Base-by-base conservation (phyloP, 2,113 vertebrate species). In the Bubo bubo region DNA sequence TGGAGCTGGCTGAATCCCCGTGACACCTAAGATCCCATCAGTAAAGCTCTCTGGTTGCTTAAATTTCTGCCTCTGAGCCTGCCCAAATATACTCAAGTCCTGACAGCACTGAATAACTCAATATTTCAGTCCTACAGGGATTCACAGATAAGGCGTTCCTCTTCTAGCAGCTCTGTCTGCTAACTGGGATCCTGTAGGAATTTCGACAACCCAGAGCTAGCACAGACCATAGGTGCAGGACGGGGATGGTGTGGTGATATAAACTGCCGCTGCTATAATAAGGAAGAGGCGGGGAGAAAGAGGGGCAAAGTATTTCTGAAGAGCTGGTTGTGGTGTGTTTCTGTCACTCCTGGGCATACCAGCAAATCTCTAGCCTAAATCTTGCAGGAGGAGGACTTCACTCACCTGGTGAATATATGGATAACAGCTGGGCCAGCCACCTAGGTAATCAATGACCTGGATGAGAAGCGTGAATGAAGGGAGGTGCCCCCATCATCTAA, bases 31-130 rank as follows among this genome's bases (percentile, higher is more conserved):
- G 49, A 93, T 94, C 66, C 34, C 91, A 91, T 32, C 74, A 83
- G 66, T 64, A 86, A 90, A 92, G 53, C 58, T 93, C 87, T 88
- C 77, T 86, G 8, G 28, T 68, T 90, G 88, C 81, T 82, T 76
- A 45, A 53, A 79, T 90, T 93, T 86, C 74, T 83, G 92, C 92
- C 79, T 86, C 79, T 86, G 45, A 34, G 81, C 67, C 67, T 94
- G 66, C 41, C n/a, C 56, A 79, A 88, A 87, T 30, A 76, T 55
- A 75, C 49, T 84, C 32, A 59, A 91, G 72, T 77, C 55, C 72
- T 77, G 35, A 76, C 53, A 92, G 71, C 26, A 19, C 17, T 53
- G 85, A 79, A 70, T 50, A 94, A 52, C 62, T 89, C 73, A 60
- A 1, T 87, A 86, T 85, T 93, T 96, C 70, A 73, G 50, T 72